Base-by-base conservation (phyloP, 2,888 invertebrate genomes). In the Acanthosepion pharaonis region DNA sequence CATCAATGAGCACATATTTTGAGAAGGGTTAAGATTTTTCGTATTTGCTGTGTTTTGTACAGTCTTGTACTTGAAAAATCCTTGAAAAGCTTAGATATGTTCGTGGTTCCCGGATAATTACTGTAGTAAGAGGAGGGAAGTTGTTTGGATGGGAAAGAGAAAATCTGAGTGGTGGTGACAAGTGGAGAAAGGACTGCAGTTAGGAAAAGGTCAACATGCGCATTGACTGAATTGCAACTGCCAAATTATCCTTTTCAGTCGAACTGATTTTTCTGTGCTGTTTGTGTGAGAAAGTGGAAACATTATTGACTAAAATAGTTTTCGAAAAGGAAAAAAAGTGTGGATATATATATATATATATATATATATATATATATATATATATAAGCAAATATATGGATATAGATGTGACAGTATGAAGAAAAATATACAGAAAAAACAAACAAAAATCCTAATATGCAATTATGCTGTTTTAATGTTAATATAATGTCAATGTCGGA, bases 251-350 rank as follows among this genome's bases (percentile, higher is more conserved):
- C 78, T 78, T 78, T 78, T n/a, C n/a, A 78, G 2, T n/a, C n/a
- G 15, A n/a, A 78, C 78, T n/a, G n/a, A 23, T 78, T 78, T 78
- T 78, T 78, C n/a, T 33, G 78, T 18, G n/a, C 11, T 18, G 33
- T 78, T 78, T 78, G 78, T 78, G 78, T 78, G 78, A 78, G 78
- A 78, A 78, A 78, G 78, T 78, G 33, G n/a, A 78, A 78, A 78
- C 78, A n/a, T 78, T 78, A n/a, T 78, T 59, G 23, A 59, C 23
- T 20, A 5, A 59, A 20, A 33, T 9, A n/a, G n/a, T n/a, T 78
- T 78, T 78, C 20, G n/a, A 33, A 78, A 33, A 33, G 33, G 33
- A 33, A 33, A 33, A 42, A 78, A 78, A 78, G 18, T 28, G 11
- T 28, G 11, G 1, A 42, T 42, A 42, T 2, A 42, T 1, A 3